These are phyloP conservation scores for Hylaeus anthracinus DNA, from an alignment of 1,140 invertebrate species.

Conservation along the genomic window DNA sequence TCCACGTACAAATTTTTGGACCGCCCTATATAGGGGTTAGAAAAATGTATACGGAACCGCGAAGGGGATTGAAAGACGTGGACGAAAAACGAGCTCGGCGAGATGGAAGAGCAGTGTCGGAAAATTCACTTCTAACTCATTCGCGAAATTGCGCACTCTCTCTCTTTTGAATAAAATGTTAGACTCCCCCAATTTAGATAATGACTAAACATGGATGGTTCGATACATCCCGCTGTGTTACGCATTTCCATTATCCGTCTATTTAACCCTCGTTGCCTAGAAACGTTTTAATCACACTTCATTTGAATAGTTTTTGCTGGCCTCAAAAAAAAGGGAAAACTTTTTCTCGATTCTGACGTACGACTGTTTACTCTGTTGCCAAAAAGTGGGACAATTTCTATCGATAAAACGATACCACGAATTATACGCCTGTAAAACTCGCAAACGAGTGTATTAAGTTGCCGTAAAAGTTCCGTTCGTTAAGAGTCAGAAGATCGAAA, in stretches of 20 bases:
- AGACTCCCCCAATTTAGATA: not conserved
- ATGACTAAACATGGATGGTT: conserved; percentile 11
- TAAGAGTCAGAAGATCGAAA: too few relatives aligned
- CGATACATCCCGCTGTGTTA: not conserved
- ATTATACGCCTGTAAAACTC: not conserved
- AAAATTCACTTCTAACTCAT: conserved; percentile 16
- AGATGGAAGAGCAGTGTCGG: conserved; percentile 11
- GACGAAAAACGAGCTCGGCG: conserved; percentile 35
- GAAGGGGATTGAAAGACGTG: conserved; percentile 8
- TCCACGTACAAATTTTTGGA: not conserved
- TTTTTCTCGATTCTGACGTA: not conserved
- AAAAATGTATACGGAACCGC: conserved; percentile 19
- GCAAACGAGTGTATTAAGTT: too few relatives aligned
- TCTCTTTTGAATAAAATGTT: not conserved
- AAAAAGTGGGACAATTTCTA: not conserved
- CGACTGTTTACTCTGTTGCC: not conserved
- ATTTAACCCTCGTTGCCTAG: not conserved
- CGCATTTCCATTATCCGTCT: not conserved
- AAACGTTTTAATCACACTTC: too few relatives aligned
- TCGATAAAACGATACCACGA: not conserved
- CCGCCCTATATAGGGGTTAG: not conserved
- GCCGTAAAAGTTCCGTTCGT: too few relatives aligned
- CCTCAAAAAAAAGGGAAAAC: not conserved
- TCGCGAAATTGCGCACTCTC: not conserved
- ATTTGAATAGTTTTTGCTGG: not conserved